Evolutionary conservation across 2,888 invertebrate species (phyloP).

Genomic region (Gymnocheta viridis): DNA sequence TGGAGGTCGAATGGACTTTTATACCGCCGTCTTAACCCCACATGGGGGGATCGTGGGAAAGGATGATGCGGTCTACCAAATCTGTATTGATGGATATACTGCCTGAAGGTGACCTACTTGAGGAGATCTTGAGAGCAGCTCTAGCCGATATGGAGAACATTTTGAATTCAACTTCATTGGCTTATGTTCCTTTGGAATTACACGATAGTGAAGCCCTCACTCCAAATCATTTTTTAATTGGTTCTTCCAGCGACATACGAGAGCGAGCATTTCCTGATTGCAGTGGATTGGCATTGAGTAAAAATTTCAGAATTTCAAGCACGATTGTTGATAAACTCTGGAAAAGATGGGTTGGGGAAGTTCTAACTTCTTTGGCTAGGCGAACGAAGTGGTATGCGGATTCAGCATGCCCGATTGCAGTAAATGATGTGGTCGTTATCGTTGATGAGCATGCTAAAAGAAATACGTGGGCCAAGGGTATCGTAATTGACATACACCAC

Average conservation of each 20-base stretch:
- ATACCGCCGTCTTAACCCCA: conserved; percentile 61
- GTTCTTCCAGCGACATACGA: too few species aligned
- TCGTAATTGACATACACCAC: conserved; percentile 34
- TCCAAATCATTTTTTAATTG: conserved; percentile 61
- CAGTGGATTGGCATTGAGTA: conserved; percentile 49
- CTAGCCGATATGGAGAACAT: conserved; percentile 60
- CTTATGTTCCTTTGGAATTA: too few species aligned
- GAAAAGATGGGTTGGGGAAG: conserved; percentile 57
- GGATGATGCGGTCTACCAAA: conserved; percentile 67
- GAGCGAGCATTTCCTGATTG: too few species aligned
- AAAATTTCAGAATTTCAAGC: conserved; percentile 49
- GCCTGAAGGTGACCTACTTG: too few species aligned
- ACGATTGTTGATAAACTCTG: conserved; percentile 51
- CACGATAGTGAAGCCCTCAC: conserved; percentile 41
- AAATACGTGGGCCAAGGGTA: conserved; percentile 51
- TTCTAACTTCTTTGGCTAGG: conserved; percentile 37
- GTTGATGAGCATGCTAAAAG: conserved; percentile 57
- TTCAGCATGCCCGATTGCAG: conserved; percentile 4
- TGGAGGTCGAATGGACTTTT: conserved; percentile 34
- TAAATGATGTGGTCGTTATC: conserved; percentile 60
- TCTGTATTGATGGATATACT: conserved; percentile 58
- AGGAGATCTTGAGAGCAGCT: conserved; percentile 53
- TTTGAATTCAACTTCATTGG: conserved; percentile 50
- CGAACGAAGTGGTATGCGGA: conserved; percentile 47
- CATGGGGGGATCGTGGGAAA: conserved; percentile 67